A percentile compares a stretch with the other conserved stretches of the same genome.
Conservation (phyloP, 2,113 vertebrate genomes). For the Onychostoma macrolepis region DNA sequence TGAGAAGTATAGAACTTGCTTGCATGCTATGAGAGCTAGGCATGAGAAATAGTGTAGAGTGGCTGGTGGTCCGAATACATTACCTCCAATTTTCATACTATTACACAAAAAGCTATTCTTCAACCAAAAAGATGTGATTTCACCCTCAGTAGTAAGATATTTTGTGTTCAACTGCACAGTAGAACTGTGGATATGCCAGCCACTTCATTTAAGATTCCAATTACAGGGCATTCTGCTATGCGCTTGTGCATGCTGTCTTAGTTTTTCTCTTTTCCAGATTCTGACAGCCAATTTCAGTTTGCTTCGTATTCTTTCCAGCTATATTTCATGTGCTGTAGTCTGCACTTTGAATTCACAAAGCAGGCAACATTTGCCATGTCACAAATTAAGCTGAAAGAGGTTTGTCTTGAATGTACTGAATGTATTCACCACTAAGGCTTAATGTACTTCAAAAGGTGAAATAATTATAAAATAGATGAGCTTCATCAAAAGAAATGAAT, state of each 20-base stretch:
- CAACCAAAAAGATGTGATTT: constrained; percentile 62
- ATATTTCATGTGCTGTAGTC: constrained; percentile 50
- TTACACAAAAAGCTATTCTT: constrained; percentile 24
- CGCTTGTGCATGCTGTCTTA: constrained; percentile 60
- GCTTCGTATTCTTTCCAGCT: constrained; percentile 51
- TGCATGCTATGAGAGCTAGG: neutral
- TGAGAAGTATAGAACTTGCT: neutral
- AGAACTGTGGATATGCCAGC: constrained; percentile 50
- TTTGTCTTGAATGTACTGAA: constrained; percentile 21
- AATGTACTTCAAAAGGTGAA: constrained; percentile 19
- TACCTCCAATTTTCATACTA: constrained; percentile 24
- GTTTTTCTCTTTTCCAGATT: constrained; percentile 47
- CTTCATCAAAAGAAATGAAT: constrained; percentile 6
- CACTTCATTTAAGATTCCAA: constrained; percentile 66
- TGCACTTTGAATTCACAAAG: constrained; percentile 43
- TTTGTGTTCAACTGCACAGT: constrained; percentile 53
- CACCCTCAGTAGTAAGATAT: constrained; percentile 47
- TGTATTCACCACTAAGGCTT: neutral
- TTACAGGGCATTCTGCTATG: constrained; percentile 65
- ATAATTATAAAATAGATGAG: neutral
- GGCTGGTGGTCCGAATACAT: constrained; percentile 21
- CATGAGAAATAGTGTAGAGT: neutral
- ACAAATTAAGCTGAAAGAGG: neutral
- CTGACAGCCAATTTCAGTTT: constrained; percentile 63
- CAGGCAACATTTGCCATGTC: neutral